phyloP scores from a whole-genome alignment of 2,797 vertebrate species.

The Dendrocincla tyrannina region DNA sequence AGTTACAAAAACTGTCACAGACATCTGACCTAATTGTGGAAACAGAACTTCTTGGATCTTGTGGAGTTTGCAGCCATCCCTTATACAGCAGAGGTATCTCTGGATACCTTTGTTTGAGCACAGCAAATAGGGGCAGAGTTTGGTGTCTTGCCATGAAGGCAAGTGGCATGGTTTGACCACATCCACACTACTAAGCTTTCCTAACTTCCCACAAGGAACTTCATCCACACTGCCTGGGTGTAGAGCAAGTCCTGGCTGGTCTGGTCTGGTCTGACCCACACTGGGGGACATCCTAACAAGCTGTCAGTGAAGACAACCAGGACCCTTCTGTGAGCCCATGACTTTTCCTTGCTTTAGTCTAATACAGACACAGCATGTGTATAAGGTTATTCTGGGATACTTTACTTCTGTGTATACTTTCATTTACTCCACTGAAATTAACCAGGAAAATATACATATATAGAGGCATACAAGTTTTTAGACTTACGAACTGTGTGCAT shows the following conservation, averaged over 20 bases:
- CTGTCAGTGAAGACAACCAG: not conserved
- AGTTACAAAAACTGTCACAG: not conserved
- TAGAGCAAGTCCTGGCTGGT: not conserved
- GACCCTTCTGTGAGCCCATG: not conserved
- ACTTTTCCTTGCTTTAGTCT: not conserved
- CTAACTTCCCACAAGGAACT: not conserved
- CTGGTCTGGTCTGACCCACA: accelerated
- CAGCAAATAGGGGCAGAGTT: not conserved
- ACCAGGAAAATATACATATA: not conserved
- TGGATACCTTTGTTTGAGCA: not conserved
- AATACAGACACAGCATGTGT: not conserved
- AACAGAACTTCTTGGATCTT: not conserved
- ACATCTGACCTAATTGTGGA: not conserved
- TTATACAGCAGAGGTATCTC: not conserved
- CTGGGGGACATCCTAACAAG: too few species aligned
- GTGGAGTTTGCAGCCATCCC: not conserved
- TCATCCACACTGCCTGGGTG: not conserved
- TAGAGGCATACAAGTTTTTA: not conserved
- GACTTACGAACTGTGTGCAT: not conserved
- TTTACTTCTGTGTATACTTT: not conserved
- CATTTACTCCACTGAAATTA: not conserved
- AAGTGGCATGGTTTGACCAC: not conserved
- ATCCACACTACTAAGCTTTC: not conserved
- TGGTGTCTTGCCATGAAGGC: not conserved
- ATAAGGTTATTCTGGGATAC: not conserved